Conservation (phyloP, 2,888 invertebrate species). For the Altica lythri region DNA sequence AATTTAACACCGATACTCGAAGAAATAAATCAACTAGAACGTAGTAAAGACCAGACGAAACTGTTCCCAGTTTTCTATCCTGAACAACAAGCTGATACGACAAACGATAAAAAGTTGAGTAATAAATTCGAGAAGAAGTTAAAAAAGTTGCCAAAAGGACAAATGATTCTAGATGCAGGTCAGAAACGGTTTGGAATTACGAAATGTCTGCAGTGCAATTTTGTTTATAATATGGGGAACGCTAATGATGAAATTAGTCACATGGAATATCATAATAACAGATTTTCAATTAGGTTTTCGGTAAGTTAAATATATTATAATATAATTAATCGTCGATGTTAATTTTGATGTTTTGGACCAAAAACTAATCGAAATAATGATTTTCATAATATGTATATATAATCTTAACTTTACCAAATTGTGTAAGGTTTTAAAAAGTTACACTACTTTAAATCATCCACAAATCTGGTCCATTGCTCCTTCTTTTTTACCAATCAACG, state of each 20-base stretch:
- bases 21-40: slow-evolving; percentile 29
- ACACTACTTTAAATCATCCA: not conserved
- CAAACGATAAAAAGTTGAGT: slow-evolving; percentile 31
- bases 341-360: not conserved
- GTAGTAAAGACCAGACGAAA: slow-evolving; percentile 41
- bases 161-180: slow-evolving; percentile 82
- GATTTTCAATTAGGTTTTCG: slow-evolving; percentile 67
- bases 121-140: slow-evolving; percentile 33
- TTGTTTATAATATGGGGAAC: slow-evolving; percentile 74
- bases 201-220: slow-evolving; percentile 74
- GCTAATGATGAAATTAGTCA: slow-evolving; percentile 81
- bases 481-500: not conserved
- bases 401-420: too few species aligned
- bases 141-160: slow-evolving; percentile 53
- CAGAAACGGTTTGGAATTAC: slow-evolving; percentile 79
- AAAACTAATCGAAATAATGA: not conserved
- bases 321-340: not conserved
- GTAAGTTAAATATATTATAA: slow-evolving; percentile 57
- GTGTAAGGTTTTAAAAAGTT: not conserved
- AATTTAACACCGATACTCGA: slow-evolving; percentile 48
- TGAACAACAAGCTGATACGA: slow-evolving; percentile 22
- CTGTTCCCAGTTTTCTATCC: slow-evolving; percentile 59
- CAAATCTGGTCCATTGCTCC: slow-evolving; percentile 9
- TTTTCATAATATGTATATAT: too few species aligned
- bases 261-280: slow-evolving; percentile 71